phyloP scores from a whole-genome alignment of 2,888 invertebrate species.

The Hyposoter dolosus region DNA sequence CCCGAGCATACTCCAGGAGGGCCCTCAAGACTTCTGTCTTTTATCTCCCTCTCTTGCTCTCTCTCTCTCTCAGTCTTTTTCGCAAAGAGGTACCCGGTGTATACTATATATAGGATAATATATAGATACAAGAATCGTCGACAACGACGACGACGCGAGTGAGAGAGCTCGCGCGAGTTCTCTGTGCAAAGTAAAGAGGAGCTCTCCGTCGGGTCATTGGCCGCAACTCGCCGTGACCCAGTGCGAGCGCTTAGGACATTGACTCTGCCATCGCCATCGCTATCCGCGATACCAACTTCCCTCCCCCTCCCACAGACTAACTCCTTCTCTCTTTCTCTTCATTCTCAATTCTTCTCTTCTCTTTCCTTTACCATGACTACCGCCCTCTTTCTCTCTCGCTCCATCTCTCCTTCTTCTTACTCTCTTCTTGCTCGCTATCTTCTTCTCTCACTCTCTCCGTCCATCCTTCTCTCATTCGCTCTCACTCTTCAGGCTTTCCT shows the following conservation, averaged over 20 bases:
- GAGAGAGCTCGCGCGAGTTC: slow-evolving; percentile 73
- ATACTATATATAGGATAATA: slow-evolving; percentile 29
- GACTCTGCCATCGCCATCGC: slow-evolving; percentile 85
- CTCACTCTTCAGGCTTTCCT: slow-evolving; percentile 37
- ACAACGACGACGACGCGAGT: slow-evolving; percentile 56
- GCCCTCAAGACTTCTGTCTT: slow-evolving; percentile 57
- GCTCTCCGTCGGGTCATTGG: slow-evolving; percentile 83
- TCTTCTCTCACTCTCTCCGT: slow-evolving; percentile 15
- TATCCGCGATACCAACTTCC: slow-evolving; percentile 84
- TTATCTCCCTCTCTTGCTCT: slow-evolving; percentile 26
- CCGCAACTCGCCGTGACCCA: slow-evolving; percentile 85
- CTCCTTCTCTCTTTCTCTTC: slow-evolving; percentile 66
- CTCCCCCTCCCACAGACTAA: slow-evolving; percentile 71
- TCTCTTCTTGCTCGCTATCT: slow-evolving; percentile 42
- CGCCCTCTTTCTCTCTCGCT: slow-evolving; percentile 53
- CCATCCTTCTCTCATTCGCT: slow-evolving; percentile 20
- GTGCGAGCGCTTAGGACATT: slow-evolving; percentile 85
- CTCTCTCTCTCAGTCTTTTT: slow-evolving; percentile 44
- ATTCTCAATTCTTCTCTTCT: slow-evolving; percentile 59
- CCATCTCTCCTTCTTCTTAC: slow-evolving; percentile 21
- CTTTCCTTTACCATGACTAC: slow-evolving; percentile 50
- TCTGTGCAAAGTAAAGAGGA: slow-evolving; percentile 83
- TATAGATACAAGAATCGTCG: slow-evolving; percentile 49
- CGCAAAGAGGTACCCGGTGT: slow-evolving; percentile 33
- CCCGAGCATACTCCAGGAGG: slow-evolving; percentile 36